Base-by-base conservation (phyloP, 1,140 invertebrate species). In the Drosophila erecta region DNA sequence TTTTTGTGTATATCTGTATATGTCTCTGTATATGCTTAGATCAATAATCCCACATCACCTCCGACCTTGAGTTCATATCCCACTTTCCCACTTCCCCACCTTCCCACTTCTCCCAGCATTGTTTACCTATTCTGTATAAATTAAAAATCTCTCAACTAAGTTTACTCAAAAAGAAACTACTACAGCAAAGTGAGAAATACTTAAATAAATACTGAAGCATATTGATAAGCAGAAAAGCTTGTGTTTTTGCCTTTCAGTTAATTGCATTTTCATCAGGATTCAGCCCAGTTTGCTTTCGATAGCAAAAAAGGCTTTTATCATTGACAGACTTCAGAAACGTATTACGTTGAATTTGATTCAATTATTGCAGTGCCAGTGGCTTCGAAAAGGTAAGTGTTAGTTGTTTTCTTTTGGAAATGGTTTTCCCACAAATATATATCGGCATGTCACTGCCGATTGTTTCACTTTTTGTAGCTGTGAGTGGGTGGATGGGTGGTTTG, bases 181-280 rank as follows among this genome's bases (percentile, higher is more conserved):
- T 69, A 76, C 44, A 65, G 61, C 55, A 70, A 76, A 76, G 67
- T 72, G 64, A 86, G 55, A 67, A 86, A 79, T 86, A 86, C 84
- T 83, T 86, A 87, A 86, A 86, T 89, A 86, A 86, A 86, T 86
- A 86, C 79, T 79, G 83, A 86, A 72, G 51, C 41, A 83, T 79
- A 76, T 83, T 87, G 61, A 79, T 83, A 86, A 87, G 83, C 56
- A 83, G 81, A 77, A 33, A 77, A 33, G 38, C 30, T 14, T 40
- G 64, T 61, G 46, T 67, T 56, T 53, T 56, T 53, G 40, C 11
- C 54, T 67, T 65, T 60, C 37, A 56, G n/a, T 67, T 76, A 66
- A 76, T 76, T 66, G 71, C 53, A 66, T 54, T 70, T 56, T 20
- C 66, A 69, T 64, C 10, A 47, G 49, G 7, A 33, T 20, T 30